phyloP scores from a whole-genome alignment of 2,888 invertebrate species.

The Penaeus monodon region DNA sequence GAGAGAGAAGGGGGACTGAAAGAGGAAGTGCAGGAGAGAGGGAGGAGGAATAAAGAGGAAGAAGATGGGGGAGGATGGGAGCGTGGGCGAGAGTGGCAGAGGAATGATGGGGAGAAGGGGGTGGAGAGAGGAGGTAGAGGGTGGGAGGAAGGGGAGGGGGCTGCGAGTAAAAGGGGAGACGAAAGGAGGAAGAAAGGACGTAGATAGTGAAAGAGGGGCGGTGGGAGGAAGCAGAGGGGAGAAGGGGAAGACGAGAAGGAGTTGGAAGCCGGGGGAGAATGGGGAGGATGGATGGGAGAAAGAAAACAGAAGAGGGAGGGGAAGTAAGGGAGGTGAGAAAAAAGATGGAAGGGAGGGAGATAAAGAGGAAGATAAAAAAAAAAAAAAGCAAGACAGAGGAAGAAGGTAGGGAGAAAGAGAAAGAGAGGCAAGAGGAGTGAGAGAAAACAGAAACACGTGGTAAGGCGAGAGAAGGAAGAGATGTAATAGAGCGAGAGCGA shows the following conservation, averaged over 20 bases:
- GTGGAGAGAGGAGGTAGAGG: background rate
- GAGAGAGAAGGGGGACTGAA: too few species aligned
- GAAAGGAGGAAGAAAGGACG: conserved; percentile 5
- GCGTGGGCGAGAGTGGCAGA: background rate
- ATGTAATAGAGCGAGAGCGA: too few species aligned
- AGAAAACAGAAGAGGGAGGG: conserved; percentile 6
- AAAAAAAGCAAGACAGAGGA: too few species aligned
- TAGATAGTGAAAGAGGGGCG: background rate
- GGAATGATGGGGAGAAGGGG: background rate
- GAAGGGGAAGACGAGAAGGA: background rate
- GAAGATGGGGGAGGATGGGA: too few species aligned
- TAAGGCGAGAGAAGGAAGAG: too few species aligned
- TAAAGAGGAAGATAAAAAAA: background rate
- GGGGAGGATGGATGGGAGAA: background rate
- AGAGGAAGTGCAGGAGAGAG: too few species aligned
- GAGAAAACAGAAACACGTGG: background rate
- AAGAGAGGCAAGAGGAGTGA: background rate
- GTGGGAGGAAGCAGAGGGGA: too few species aligned
- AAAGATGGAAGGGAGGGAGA: conserved; percentile 1
- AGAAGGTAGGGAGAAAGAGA: too few species aligned
- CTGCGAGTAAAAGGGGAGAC: background rate
- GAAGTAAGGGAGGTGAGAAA: background rate
- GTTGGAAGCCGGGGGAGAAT: background rate
- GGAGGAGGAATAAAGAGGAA: background rate
- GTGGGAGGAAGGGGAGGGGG: background rate